These are phyloP conservation scores for Pentalonia nigronervosa DNA, from an alignment of 1,140 invertebrate species.

Conservation along the genomic window DNA sequence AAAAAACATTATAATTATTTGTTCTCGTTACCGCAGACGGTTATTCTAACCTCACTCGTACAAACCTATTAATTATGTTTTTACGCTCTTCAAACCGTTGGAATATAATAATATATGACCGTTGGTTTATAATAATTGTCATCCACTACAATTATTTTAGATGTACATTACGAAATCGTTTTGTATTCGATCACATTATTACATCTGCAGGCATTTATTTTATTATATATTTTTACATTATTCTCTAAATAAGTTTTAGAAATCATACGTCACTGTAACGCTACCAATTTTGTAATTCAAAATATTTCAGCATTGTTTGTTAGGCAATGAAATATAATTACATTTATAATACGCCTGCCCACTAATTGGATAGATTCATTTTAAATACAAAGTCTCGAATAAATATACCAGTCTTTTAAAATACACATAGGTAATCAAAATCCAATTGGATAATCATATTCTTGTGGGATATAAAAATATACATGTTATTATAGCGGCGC, in stretches of 20 bases:
- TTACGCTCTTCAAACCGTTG: not conserved
- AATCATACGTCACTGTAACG: not conserved
- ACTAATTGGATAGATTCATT: not conserved
- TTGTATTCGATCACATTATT: not conserved
- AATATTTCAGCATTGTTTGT: not conserved
- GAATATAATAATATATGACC: not conserved
- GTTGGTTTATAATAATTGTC: not conserved
- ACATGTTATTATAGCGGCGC: not conserved
- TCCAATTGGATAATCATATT: not conserved
- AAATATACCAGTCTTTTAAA: not conserved
- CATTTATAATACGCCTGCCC: not conserved
- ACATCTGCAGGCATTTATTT: not conserved
- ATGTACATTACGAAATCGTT: not conserved
- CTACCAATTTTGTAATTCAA: not conserved
- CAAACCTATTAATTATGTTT: not conserved
- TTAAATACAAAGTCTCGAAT: not conserved
- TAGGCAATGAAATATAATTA: not conserved
- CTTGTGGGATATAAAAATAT: not conserved
- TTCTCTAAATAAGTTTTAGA: not conserved
- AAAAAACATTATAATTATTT: not conserved
- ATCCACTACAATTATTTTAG: not conserved
- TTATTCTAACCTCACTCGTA: not conserved
- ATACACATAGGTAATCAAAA: not conserved
- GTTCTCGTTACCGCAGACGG: not conserved
- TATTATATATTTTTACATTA: not conserved